Conservation (phyloP, 2,888 invertebrate species). For the Pecten maximus region DNA sequence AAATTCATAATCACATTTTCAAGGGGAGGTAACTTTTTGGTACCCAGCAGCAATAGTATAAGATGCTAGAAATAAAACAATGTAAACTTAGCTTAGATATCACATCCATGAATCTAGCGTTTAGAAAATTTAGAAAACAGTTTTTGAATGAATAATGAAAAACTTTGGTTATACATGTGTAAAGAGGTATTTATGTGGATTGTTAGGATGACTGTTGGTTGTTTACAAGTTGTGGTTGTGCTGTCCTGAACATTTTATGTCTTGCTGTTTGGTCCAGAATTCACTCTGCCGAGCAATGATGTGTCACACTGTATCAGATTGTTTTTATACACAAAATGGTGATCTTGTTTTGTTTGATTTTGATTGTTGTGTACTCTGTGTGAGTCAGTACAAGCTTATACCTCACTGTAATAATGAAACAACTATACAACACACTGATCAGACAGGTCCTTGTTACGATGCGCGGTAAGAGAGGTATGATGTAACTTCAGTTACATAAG, state of each 20-base stretch:
- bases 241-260: not conserved
- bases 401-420: too few relatives aligned
- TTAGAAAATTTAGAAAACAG: too few relatives aligned
- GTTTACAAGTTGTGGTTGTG: not conserved
- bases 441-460: too few relatives aligned
- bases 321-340: not conserved
- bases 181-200: not conserved
- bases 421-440: too few relatives aligned
- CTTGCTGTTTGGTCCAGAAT: not conserved
- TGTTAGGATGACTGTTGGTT: not conserved
- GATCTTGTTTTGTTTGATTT: not conserved
- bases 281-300: not conserved
- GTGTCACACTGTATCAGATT: not conserved
- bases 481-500: too few relatives aligned
- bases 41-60: not conserved
- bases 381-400: not conserved
- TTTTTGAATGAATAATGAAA: not conserved
- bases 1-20: not conserved
- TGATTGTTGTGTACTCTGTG: not conserved
- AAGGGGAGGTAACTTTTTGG: not conserved
- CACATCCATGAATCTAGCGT: not conserved
- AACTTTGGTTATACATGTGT: not conserved
- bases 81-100: too few relatives aligned
- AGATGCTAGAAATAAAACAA: not conserved
- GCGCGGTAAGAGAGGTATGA: too few relatives aligned